Conservation (phyloP, 2,113 vertebrate species). For the Anoplopoma fimbria region DNA sequence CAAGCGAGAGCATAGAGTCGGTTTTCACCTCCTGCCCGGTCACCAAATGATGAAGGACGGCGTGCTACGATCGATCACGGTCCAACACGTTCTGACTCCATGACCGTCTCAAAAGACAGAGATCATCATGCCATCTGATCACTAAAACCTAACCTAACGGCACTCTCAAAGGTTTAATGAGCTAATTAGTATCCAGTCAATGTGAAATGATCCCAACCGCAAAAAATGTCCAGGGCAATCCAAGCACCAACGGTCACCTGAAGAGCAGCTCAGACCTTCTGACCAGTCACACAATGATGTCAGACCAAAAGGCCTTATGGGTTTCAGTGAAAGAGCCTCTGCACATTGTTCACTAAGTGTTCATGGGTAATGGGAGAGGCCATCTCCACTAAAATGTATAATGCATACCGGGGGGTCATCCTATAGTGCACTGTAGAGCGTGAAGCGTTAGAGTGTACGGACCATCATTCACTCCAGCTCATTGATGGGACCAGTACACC, state of each 20-base stretch:
- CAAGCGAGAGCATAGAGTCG: not conserved
- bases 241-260: not conserved
- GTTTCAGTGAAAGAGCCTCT: constrained; percentile 25
- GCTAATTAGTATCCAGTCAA: not conserved
- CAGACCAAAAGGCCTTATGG: not conserved
- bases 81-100: not conserved
- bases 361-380: constrained; percentile 2
- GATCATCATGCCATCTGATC: not conserved
- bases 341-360: constrained; percentile 49
- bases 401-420: constrained; percentile 50
- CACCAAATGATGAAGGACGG: not conserved
- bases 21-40: not conserved
- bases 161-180: not conserved
- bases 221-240: not conserved
- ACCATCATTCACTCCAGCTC: constrained; percentile 39
- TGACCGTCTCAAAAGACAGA: not conserved
- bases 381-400: constrained; percentile 42
- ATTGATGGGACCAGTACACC: constrained; percentile 26
- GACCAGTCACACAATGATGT: constrained; percentile 12
- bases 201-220: not conserved
- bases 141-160: not conserved
- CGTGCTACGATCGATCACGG: not conserved
- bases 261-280: not conserved
- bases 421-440: constrained; percentile 35
- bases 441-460: constrained; percentile 18